Evolutionary conservation across 2,797 vertebrate species (phyloP).

Genomic region (Epinephelus awoara): DNA sequence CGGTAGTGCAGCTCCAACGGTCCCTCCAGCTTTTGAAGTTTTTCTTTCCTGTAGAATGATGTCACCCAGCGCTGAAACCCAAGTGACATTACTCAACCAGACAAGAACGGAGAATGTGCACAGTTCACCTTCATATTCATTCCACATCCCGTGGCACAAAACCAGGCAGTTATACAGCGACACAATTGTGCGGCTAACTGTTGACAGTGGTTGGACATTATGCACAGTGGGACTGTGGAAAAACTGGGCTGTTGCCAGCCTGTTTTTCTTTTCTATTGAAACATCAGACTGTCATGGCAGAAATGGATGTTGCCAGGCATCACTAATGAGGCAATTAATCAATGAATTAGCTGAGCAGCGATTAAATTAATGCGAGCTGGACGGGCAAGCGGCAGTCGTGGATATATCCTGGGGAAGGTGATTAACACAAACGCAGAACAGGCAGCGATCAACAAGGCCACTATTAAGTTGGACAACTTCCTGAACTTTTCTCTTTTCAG

Average conservation of each 20-base stretch:
- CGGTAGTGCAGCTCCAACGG: slow-evolving; percentile 48
- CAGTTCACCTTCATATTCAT: slow-evolving; percentile 79
- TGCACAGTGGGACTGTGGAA: slow-evolving; percentile 73
- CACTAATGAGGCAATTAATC: slow-evolving; percentile 88
- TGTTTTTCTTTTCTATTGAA: slow-evolving; percentile 83
- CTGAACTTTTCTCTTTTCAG: slow-evolving; percentile 77
- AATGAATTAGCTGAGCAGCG: slow-evolving; percentile 86
- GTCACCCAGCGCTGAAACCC: slow-evolving; percentile 74
- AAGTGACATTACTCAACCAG: slow-evolving; percentile 80
- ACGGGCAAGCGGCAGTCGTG: slow-evolving; percentile 78
- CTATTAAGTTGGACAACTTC: slow-evolving; percentile 79
- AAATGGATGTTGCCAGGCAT: slow-evolving; percentile 86
- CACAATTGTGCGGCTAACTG: slow-evolving; percentile 73
- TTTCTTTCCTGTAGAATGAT: slow-evolving; percentile 75
- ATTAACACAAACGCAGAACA: slow-evolving; percentile 79
- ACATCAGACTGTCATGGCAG: slow-evolving; percentile 83
- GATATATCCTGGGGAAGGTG: slow-evolving; percentile 82
- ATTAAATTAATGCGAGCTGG: slow-evolving; percentile 85
- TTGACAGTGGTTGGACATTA: slow-evolving; percentile 77
- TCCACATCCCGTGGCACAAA: slow-evolving; percentile 73
- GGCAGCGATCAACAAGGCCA: slow-evolving; percentile 80
- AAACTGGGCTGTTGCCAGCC: slow-evolving; percentile 78
- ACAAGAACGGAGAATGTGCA: slow-evolving; percentile 72
- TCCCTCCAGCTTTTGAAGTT: slow-evolving; percentile 69
- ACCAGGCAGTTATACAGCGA: slow-evolving; percentile 70